Evolutionary conservation across 53 echinoderm and acorn worm genomes (phyloP).

Genomic region (Temnopleurus reevesii): DNA sequence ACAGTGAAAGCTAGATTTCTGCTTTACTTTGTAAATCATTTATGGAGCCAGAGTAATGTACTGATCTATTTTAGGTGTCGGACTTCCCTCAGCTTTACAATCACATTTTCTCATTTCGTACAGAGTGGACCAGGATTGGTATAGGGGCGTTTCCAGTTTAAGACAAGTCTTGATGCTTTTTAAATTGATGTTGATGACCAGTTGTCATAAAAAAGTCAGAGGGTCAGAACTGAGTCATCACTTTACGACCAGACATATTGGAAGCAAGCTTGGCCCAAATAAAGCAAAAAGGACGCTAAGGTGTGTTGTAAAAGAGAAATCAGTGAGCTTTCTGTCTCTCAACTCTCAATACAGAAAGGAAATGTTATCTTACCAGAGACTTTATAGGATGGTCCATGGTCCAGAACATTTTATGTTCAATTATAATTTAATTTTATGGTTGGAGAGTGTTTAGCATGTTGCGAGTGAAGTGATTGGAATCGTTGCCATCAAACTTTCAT

Average conservation of each 20-base stretch:
- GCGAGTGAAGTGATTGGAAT: neutral
- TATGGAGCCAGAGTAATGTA: too few relatives aligned
- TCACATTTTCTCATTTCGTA: neutral
- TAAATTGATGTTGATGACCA: slow-evolving; percentile 17
- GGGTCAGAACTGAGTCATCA: slow-evolving; percentile 14
- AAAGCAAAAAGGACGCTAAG: too few relatives aligned
- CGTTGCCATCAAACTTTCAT: neutral
- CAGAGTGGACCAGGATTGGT: neutral
- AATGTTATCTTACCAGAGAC: too few relatives aligned
- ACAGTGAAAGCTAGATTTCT: too few relatives aligned
- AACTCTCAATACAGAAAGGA: too few relatives aligned
- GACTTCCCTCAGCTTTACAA: neutral
- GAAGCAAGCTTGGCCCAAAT: too few relatives aligned
- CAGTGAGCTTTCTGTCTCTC: neutral
- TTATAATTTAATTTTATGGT: neutral
- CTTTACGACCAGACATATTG: slow-evolving; percentile 1
- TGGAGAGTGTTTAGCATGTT: neutral
- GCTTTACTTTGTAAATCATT: too few relatives aligned
- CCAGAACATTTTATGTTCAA: neutral
- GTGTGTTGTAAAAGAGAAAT: neutral
- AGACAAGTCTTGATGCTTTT: neutral
- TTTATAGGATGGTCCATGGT: neutral
- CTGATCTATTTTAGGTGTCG: neutral
- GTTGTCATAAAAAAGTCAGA: slow-evolving; percentile 29
- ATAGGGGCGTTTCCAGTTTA: neutral